Percentiles rank a stretch among this genome's conserved stretches.
phyloP scores from a whole-genome alignment of 2,113 vertebrate species.

The Empidonax traillii region DNA sequence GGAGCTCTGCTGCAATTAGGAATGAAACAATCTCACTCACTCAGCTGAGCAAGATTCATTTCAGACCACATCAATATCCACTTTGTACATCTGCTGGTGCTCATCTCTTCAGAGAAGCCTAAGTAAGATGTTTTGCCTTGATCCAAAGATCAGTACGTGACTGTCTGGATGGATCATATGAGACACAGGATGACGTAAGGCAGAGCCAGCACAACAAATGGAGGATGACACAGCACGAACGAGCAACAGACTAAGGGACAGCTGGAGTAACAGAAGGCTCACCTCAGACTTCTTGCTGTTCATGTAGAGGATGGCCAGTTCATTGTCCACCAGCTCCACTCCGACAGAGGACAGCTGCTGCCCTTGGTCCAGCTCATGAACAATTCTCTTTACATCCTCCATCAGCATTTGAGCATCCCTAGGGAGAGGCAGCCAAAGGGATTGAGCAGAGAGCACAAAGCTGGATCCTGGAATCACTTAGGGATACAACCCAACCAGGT shows the following conservation, averaged over 20 bases:
- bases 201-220: not conserved
- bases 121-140: not conserved
- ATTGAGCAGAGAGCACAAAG: not conserved
- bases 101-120: not conserved
- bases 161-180: not conserved
- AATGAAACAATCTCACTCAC: not conserved
- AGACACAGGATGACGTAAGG: not conserved
- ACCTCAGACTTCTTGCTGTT: slow-evolving; percentile 99
- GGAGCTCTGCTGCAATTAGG: not conserved
- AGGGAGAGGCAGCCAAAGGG: not conserved
- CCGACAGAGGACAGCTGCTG: slow-evolving; percentile 91
- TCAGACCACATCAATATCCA: not conserved
- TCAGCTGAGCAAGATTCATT: not conserved
- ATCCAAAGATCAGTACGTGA: not conserved
- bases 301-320: slow-evolving; percentile 94
- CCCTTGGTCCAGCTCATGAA: slow-evolving; percentile 91
- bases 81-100: not conserved
- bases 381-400: slow-evolving; percentile 95
- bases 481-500: not conserved
- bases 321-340: slow-evolving; percentile 95
- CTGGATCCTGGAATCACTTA: not conserved
- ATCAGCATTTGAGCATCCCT: slow-evolving; percentile 98
- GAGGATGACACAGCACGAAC: not conserved
- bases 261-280: slow-evolving; percentile 7
- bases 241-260: not conserved